These are phyloP conservation scores for Rhineura floridana DNA, from an alignment of 2,113 vertebrate genomes.

Conservation along the genomic window DNA sequence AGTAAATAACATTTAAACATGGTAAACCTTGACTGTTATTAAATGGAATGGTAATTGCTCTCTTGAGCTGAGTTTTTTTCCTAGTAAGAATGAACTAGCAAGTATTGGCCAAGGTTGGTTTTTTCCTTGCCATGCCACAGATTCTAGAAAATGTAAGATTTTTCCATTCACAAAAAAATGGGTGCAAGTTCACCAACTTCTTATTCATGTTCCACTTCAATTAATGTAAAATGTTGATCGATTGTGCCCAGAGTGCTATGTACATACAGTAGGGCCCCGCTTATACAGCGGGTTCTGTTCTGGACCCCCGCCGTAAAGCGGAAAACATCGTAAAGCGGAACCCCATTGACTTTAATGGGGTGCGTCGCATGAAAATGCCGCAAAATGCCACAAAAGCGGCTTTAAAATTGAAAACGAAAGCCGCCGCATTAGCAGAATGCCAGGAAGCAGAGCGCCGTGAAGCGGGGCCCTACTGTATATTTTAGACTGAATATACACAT, in stretches of 20 bases:
- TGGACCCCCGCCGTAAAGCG: too few relatives aligned
- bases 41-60: not conserved
- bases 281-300: too few relatives aligned
- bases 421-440: too few relatives aligned
- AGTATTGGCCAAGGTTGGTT: not conserved
- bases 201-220: not conserved
- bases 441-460: too few relatives aligned
- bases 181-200: rapidly evolving
- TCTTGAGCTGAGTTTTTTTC: not conserved
- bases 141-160: not conserved
- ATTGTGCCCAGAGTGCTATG: not conserved
- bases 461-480: too few relatives aligned
- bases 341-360: too few relatives aligned
- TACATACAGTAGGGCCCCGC: too few relatives aligned
- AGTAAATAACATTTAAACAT: not conserved
- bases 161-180: rapidly evolving
- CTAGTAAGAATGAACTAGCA: not conserved
- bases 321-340: too few relatives aligned
- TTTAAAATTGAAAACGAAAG: too few relatives aligned
- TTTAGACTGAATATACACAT: not conserved
- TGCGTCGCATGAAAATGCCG: too few relatives aligned
- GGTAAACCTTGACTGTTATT: not conserved
- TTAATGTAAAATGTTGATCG: not conserved
- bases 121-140: not conserved
- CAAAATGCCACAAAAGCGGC: too few relatives aligned